These are phyloP conservation scores for Salarias fasciatus DNA, from an alignment of 2,797 vertebrate species.

Conservation along the genomic window DNA sequence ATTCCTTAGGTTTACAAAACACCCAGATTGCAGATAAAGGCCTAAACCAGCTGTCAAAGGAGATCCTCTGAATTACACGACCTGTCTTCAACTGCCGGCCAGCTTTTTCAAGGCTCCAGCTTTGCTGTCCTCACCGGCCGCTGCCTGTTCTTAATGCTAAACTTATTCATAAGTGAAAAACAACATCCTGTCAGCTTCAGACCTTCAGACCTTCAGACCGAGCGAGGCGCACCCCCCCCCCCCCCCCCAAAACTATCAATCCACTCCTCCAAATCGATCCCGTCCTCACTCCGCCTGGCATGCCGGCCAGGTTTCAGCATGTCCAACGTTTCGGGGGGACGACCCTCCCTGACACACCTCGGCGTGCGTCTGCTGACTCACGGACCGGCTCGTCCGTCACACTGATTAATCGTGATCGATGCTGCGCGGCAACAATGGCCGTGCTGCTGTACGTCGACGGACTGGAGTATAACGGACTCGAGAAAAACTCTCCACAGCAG, in stretches of 20 bases:
- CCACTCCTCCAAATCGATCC: slow-evolving; percentile 17
- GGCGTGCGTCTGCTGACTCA: slow-evolving; percentile 50
- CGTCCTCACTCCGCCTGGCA: slow-evolving; percentile 26
- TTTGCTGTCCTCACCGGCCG: no score
- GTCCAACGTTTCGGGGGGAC: slow-evolving; percentile 49
- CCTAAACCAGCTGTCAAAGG: no score
- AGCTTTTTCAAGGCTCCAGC: no score
- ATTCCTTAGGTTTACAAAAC: no score
- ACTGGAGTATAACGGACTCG: slow-evolving; percentile 31
- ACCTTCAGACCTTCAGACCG: no score
- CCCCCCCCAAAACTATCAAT: slow-evolving; percentile 9
- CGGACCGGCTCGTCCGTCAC: slow-evolving; percentile 56
- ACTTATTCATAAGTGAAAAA: not conserved
- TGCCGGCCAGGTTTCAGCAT: slow-evolving; percentile 40
- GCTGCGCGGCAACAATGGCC: slow-evolving; percentile 27
- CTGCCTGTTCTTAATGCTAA: slow-evolving; percentile 6
- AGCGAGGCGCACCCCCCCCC: not conserved
- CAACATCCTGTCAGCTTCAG: no score
- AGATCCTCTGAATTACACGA: no score
- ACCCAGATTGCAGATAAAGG: no score
- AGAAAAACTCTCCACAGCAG: slow-evolving; percentile 23
- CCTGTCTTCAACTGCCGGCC: no score
- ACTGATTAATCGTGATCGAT: slow-evolving; percentile 50
- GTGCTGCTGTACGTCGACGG: slow-evolving; percentile 35
- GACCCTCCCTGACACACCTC: slow-evolving; percentile 41